Evolutionary conservation across 2,888 invertebrate genomes (phyloP).

Genomic region (Lordiphosa andalusiaca): DNA sequence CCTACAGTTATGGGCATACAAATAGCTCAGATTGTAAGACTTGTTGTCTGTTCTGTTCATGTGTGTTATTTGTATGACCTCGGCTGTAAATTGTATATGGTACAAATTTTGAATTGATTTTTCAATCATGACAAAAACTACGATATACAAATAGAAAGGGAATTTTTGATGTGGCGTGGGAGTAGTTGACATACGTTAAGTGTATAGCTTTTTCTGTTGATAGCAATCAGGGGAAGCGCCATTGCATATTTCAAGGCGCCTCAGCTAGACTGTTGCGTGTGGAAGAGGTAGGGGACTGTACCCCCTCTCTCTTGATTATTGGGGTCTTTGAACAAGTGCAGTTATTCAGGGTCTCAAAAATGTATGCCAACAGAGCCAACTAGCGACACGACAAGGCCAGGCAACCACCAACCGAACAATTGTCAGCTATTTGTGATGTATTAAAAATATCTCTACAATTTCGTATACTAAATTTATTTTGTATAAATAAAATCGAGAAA

Average conservation of each 20-base stretch:
- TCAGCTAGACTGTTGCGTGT: conserved; percentile 1
- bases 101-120: conserved; percentile 44
- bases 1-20: background rate
- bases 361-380: conserved; percentile 33
- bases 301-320: background rate
- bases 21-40: no score
- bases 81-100: background rate
- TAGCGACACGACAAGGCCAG: conserved; percentile 54
- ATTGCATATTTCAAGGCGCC: conserved; percentile 43
- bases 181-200: conserved; percentile 16
- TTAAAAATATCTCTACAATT: conserved; percentile 1
- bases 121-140: conserved; percentile 43
- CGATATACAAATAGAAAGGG: conserved; percentile 1
- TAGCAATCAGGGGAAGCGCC: conserved; percentile 10
- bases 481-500: conserved; percentile 24
- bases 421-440: conserved; percentile 60
- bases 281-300: background rate
- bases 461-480: conserved; percentile 15
- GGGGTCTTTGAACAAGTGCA: background rate
- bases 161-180: conserved; percentile 15
- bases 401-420: conserved; percentile 47
- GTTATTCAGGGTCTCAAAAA: conserved; percentile 11
- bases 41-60: background rate
- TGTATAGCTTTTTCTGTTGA: conserved; percentile 34
- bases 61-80: background rate